Base-by-base conservation (phyloP, 2,888 invertebrate genomes). In the Andrena marginata region DNA sequence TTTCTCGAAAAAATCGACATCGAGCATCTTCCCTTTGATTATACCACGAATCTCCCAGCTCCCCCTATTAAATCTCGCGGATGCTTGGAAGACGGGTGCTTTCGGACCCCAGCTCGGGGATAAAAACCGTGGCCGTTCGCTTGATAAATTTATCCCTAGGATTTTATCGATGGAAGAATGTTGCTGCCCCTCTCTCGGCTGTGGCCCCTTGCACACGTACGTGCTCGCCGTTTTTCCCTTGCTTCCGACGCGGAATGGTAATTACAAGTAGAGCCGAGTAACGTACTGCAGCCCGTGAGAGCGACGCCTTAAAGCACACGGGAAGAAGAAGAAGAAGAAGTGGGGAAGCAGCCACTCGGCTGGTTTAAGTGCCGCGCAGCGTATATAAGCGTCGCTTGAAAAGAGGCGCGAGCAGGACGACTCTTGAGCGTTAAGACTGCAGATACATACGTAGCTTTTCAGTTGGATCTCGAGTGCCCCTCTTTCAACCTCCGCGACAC, bases 261-360 rank as follows among this genome's bases (percentile, higher is more conserved):
- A 88, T 88, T 88, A 88, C 82, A 80, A 87, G 86, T 80, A 77
- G 80, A 72, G 65, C 67, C 65, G 75, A 62, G 81, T 80, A 87
- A 81, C 78, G 80, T 77, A 67, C 75, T 73, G 82, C 62, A 67
- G 77, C 82, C 54, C 82, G 79, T 85, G 87, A 87, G 87, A 87
- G 83, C 81, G 82, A 74, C 81, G 75, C 63, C 81, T 85, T 85
- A 68, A 76, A 85, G 69, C 84, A 72, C 77, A 72, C 70, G 71
- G 64, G 69, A 65, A 67, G 75, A 78, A 67, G 72, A 54, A 5
- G 31, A 31, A 5, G 31, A 20, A 59, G 72, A 33, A 63, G 69
- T 60, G 10, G 67, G 42, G 62, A 31, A 51, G n/a, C 35, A 80
- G 77, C 51, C 60, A 77, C 75, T 72, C 60, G 78, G 56, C 75